A percentile compares a stretch with the other conserved stretches of the same genome.
Conservation (phyloP, 2,113 vertebrate species). For the Patagioenas fasciata region DNA sequence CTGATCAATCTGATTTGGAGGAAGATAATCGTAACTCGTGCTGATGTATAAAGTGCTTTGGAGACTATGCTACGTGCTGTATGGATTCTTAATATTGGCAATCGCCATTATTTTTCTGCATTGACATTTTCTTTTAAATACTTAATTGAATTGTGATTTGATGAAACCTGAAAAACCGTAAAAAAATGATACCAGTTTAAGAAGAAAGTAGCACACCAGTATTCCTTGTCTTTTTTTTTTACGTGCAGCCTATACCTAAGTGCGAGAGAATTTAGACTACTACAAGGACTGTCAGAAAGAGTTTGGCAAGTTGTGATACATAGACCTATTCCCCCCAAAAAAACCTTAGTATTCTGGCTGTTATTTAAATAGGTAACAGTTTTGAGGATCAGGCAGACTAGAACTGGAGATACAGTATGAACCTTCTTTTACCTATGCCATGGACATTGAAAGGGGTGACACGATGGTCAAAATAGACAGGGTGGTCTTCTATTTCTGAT, state of each 20-base stretch:
- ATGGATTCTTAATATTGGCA: neutral
- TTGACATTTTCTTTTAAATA: neutral
- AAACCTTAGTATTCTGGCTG: fast-evolving
- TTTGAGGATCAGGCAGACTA: neutral
- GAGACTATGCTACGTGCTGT: neutral
- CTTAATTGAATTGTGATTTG: neutral
- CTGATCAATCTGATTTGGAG: neutral
- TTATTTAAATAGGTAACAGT: neutral
- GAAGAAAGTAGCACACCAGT: neutral
- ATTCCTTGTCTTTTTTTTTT: neutral
- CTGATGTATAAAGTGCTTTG: neutral
- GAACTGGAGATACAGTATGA: neutral
- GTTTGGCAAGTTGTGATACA: neutral
- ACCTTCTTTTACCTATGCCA: neutral
- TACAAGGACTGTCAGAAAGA: neutral
- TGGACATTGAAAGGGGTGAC: fast-evolving
- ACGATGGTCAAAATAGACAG: neutral
- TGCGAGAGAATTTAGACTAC: neutral
- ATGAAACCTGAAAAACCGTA: neutral
- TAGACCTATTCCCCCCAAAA: fast-evolving
- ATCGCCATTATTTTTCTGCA: neutral
- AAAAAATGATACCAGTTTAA: neutral
- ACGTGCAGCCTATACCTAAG: neutral
- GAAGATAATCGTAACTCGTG: neutral
- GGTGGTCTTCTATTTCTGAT: neutral